These are phyloP conservation scores for Leptura quadrifasciata DNA, from an alignment of 2,888 invertebrate species.

Conservation along the genomic window DNA sequence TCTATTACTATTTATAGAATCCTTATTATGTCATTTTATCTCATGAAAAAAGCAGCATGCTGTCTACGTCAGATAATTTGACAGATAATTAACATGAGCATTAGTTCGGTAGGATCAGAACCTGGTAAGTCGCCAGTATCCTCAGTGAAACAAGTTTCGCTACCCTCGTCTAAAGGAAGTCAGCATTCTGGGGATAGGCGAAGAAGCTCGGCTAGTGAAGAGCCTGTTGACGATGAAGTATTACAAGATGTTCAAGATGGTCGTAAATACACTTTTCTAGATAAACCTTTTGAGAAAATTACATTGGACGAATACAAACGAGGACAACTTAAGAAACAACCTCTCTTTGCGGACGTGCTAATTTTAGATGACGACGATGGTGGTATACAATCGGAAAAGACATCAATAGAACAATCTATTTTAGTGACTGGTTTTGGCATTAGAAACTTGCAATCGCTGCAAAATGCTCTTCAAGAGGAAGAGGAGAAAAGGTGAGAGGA, in stretches of 20 bases:
- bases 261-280: slow-evolving; percentile 6
- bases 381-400: background rate
- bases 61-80: background rate
- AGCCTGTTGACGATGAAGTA: background rate
- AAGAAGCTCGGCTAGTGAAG: background rate
- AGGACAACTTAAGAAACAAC: background rate
- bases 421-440: slow-evolving; percentile 67
- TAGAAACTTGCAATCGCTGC: slow-evolving; percentile 64
- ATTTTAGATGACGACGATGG: slow-evolving; percentile 20
- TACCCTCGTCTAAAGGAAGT: background rate
- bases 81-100: background rate
- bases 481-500: slow-evolving; percentile 48
- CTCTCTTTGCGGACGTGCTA: slow-evolving; percentile 30
- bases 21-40: no score
- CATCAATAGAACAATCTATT: slow-evolving; percentile 55
- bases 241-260: background rate
- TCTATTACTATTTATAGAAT: no score
- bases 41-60: no score
- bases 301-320: slow-evolving; percentile 19
- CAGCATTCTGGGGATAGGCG: background rate
- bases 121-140: background rate
- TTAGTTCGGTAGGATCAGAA: background rate
- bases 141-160: background rate
- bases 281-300: background rate
- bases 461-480: slow-evolving; percentile 60